phyloP scores from a whole-genome alignment of 37 sponge, comb jelly and placozoan genomes.

The Corticium candelabrum region DNA sequence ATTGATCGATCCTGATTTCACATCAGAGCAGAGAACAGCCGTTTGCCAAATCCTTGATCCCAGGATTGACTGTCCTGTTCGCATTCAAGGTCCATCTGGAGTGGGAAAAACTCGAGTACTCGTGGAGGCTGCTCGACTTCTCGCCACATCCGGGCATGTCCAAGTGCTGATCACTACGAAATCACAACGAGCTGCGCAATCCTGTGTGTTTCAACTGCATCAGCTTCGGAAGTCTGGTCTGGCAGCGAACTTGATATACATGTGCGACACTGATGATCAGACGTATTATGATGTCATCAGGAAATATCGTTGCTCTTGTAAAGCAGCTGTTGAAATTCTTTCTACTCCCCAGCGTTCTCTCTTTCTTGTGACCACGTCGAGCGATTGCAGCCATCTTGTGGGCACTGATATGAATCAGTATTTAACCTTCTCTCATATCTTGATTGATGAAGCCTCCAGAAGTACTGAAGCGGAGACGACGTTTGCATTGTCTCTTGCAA shows the following conservation, averaged over 20 bases:
- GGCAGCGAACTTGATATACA: constrained; percentile 1
- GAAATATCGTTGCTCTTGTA: too few species aligned
- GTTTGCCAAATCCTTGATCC: too few species aligned
- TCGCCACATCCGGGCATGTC: neutral
- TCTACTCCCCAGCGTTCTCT: too few species aligned
- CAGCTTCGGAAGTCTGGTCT: neutral
- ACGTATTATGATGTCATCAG: too few species aligned
- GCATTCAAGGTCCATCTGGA: neutral
- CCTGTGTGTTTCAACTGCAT: neutral
- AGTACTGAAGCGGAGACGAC: neutral
- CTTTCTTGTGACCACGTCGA: neutral
- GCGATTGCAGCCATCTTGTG: too few species aligned
- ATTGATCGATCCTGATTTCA: too few species aligned
- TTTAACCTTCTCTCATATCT: neutral
- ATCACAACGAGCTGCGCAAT: neutral
- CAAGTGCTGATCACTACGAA: neutral
- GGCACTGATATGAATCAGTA: too few species aligned
- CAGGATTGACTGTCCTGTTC: neutral
- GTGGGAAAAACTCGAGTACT: neutral
- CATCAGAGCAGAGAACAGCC: too few species aligned
- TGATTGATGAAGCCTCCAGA: neutral
- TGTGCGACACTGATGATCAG: too few species aligned
- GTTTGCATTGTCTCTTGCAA: neutral
- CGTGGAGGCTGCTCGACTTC: neutral
- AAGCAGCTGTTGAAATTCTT: too few species aligned